phyloP scores from a whole-genome alignment of 2,797 vertebrate genomes.

The Luscinia megarhynchos region DNA sequence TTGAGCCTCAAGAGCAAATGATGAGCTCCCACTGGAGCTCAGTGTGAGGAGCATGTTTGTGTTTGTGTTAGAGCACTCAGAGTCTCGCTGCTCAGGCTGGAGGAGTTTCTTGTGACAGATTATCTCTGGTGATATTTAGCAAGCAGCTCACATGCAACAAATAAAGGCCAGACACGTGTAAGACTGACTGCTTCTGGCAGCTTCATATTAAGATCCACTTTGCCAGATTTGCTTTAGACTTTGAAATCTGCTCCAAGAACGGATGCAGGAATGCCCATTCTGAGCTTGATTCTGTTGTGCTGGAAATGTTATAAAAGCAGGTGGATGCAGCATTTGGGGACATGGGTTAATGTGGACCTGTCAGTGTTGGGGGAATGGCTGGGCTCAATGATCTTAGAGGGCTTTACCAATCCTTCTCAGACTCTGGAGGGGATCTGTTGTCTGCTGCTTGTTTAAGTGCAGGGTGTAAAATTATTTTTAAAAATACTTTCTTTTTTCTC shows the following conservation, averaged over 20 bases:
- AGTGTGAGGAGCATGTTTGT: neutral
- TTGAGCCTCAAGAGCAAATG: neutral
- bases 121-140: neutral
- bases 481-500: neutral
- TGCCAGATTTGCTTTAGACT: neutral
- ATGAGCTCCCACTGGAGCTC: neutral
- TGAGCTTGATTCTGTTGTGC: neutral
- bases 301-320: neutral
- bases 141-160: slow-evolving; percentile 3
- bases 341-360: neutral
- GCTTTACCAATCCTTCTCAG: neutral
- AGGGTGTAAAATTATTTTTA: neutral
- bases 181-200: neutral
- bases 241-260: neutral
- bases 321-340: neutral
- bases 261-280: neutral
- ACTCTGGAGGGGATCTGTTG: neutral
- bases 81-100: neutral
- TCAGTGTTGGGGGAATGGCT: no score
- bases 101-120: slow-evolving; percentile 1
- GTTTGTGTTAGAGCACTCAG: neutral
- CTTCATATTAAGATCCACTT: neutral
- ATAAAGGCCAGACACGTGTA: neutral
- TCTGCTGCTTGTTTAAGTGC: neutral
- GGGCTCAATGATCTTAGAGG: neutral